Base-by-base conservation (phyloP, 2,797 vertebrate genomes). In the Characodon lateralis region DNA sequence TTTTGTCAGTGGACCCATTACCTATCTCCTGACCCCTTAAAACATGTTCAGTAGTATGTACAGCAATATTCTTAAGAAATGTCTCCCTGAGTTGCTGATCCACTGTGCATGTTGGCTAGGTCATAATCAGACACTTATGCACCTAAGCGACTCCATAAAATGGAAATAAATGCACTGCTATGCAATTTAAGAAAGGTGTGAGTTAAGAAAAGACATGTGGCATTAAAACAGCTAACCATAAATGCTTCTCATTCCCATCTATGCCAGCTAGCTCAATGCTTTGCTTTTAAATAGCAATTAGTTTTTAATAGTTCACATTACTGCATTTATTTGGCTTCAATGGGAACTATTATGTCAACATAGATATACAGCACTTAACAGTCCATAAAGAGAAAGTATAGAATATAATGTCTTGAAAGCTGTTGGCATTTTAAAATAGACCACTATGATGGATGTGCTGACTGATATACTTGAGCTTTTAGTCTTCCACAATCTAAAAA, bases 61-160 rank as follows among this genome's bases (percentile, higher is more conserved):
- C 81, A 77, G 78, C 86, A 85, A 83, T 85, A 89, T 85, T 89
- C 73, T 53, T 16, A 77, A 88, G 89, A 89, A 83, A 87, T 81
- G 66, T 73, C 63, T 88, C 69, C 73, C 43, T 18, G 16, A 74
- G 81, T 81, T 77, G 78, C 51, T 22, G 71, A 81, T 79, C 75
- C 73, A 71, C 76, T 77, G 73, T 78, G 68, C 65, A 73, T 74
- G 20, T 51, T 74, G 75, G 77, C 83, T 79, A 72, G 77, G 82
- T 85, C 77, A 81, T 92, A 85, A 88, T 92, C 87, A 85, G 85
- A 85, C 83, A 88, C 79, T 87, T 84, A 84, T 73, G 69, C 79
- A 83, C 87, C 76, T 74, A 91, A 87, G 82, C 71, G 80, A 84
- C 82, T 78, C 73, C 65, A 91, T 93, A 91, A 92, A 91, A 83